phyloP scores from a whole-genome alignment of 2,797 vertebrate species.

The Diplodus puntazzo region DNA sequence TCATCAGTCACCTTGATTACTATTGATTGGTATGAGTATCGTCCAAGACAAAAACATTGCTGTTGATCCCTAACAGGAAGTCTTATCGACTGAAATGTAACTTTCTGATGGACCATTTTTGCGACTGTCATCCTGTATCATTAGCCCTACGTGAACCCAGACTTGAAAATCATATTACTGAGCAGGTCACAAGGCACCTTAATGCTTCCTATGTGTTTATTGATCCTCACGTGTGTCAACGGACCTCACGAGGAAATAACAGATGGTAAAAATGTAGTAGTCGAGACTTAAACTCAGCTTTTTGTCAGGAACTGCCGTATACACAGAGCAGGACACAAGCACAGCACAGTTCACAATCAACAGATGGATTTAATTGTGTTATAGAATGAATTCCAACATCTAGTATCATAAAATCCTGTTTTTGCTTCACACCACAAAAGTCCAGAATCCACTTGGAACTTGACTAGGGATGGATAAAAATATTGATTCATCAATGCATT shows the following conservation, averaged over 20 bases:
- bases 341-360: neutral
- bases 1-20: too few relatives aligned
- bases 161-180: neutral
- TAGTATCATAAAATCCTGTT: neutral
- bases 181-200: slow-evolving; percentile 10
- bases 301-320: slow-evolving; percentile 1
- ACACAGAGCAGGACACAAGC: neutral
- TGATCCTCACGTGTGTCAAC: neutral
- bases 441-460: neutral
- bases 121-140: slow-evolving; percentile 1
- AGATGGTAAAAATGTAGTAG: neutral
- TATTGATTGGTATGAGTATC: too few relatives aligned
- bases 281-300: neutral
- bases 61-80: too few relatives aligned
- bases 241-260: neutral
- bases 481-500: too few relatives aligned
- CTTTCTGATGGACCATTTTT: neutral
- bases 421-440: neutral
- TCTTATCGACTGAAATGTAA: too few relatives aligned
- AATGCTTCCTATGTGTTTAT: slow-evolving; percentile 18
- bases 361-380: neutral
- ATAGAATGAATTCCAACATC: neutral
- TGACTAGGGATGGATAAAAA: too few relatives aligned
- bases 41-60: too few relatives aligned
- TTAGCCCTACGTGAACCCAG: neutral